phyloP scores from a whole-genome alignment of 2,888 invertebrate genomes.

The Cecidostiba fungosa region DNA sequence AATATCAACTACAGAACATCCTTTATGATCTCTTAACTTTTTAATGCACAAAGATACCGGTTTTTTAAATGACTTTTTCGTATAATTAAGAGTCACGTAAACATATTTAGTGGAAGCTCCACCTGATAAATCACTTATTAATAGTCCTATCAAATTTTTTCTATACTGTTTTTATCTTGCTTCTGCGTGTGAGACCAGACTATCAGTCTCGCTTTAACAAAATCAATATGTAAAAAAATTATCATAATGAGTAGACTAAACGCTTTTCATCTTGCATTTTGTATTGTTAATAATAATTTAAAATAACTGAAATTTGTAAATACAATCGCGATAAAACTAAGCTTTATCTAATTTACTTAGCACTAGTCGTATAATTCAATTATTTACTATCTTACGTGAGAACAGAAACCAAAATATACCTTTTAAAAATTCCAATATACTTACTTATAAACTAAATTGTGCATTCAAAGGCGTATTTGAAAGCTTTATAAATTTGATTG shows the following conservation, averaged over 20 bases:
- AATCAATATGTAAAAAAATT: neutral
- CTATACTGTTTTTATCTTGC: neutral
- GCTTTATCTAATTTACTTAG: too few relatives aligned
- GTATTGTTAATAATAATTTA: neutral
- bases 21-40: neutral
- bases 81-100: neutral
- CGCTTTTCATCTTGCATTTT: neutral
- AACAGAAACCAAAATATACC: too few relatives aligned
- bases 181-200: neutral
- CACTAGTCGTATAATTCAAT: too few relatives aligned
- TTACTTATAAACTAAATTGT: too few relatives aligned
- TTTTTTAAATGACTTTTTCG: neutral
- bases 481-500: too few relatives aligned
- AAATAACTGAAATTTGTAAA: neutral
- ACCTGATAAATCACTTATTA: conserved; percentile 4
- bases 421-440: too few relatives aligned
- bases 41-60: neutral
- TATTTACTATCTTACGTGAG: too few relatives aligned
- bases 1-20: neutral
- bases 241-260: conserved; percentile 1
- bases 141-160: conserved; percentile 9
- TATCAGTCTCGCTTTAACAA: neutral
- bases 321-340: too few relatives aligned
- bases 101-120: neutral
- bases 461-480: too few relatives aligned